phyloP scores from a whole-genome alignment of 2,113 vertebrate genomes.

The Elanoides forficatus region DNA sequence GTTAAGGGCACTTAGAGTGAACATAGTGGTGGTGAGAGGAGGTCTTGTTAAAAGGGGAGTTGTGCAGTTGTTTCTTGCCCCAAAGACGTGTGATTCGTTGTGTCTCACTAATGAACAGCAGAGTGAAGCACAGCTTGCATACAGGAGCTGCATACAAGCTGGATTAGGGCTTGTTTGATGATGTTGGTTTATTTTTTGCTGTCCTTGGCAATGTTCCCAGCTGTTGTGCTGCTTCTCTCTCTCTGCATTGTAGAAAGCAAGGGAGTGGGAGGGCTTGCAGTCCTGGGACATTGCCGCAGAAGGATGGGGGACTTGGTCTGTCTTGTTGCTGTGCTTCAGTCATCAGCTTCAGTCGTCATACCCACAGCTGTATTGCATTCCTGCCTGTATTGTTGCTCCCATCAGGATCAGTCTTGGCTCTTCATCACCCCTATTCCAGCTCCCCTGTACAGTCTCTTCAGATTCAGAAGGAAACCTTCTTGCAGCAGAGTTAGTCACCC shows the following conservation, averaged over 20 bases:
- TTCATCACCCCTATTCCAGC: background rate
- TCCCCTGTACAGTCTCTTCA: background rate
- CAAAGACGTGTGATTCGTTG: background rate
- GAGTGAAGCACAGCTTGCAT: background rate
- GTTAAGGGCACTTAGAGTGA: background rate
- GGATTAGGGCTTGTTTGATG: background rate
- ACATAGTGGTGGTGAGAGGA: background rate
- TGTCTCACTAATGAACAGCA: background rate
- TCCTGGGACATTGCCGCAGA: fast-evolving
- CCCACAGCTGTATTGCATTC: background rate
- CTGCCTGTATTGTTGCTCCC: background rate
- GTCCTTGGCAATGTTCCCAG: background rate
- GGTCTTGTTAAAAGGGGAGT: background rate
- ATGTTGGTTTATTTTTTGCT: background rate
- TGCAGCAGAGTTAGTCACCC: background rate
- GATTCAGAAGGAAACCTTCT: background rate
- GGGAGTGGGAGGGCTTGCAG: background rate
- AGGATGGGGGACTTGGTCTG: background rate
- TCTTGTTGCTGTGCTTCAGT: background rate
- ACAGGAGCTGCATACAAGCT: background rate
- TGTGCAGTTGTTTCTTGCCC: background rate
- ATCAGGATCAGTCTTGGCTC: background rate
- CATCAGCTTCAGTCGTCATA: background rate
- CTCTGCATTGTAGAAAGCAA: background rate
- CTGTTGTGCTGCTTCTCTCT: background rate